Evolutionary conservation across 2,113 vertebrate genomes (phyloP).

Genomic region (Anhinga rufa): DNA sequence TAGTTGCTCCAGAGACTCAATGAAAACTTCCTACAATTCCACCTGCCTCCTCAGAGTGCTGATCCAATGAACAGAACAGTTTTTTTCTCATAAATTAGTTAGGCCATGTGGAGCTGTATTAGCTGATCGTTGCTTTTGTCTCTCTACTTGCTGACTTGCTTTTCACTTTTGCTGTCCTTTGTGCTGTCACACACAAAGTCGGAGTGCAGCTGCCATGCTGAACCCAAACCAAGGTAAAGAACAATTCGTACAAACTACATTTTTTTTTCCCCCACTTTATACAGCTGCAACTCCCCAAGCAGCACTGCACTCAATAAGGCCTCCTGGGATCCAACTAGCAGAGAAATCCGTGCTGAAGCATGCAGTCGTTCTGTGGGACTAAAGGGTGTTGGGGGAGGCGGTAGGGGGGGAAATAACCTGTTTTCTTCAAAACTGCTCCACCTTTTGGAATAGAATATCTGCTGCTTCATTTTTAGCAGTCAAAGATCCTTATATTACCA

Average conservation of each 20-base stretch:
- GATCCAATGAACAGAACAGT: slow-evolving; percentile 84
- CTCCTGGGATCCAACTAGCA: slow-evolving; percentile 89
- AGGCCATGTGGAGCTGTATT: slow-evolving; percentile 87
- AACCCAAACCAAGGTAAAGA: slow-evolving; percentile 79
- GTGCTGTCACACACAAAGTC: slow-evolving; percentile 83
- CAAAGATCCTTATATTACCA: neutral
- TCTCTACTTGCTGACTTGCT: slow-evolving; percentile 83
- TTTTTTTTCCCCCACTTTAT: slow-evolving; percentile 69
- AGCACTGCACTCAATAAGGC: slow-evolving; percentile 75
- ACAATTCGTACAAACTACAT: slow-evolving; percentile 81
- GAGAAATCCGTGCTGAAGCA: slow-evolving; percentile 82
- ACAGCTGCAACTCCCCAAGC: slow-evolving; percentile 84
- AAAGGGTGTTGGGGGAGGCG: neutral
- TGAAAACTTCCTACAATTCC: slow-evolving; percentile 94
- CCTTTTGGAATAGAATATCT: slow-evolving; percentile 78
- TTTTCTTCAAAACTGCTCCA: slow-evolving; percentile 75
- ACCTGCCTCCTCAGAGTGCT: slow-evolving; percentile 85
- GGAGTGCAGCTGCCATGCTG: slow-evolving; percentile 80
- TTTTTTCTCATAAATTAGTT: slow-evolving; percentile 99
- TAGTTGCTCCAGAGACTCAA: slow-evolving; percentile 90
- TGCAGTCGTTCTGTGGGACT: slow-evolving; percentile 60
- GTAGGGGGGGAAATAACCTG: slow-evolving; percentile 25
- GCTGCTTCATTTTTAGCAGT: slow-evolving; percentile 41
- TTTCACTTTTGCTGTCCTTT: slow-evolving; percentile 85
- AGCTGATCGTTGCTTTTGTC: slow-evolving; percentile 86